Percentiles rank a stretch among this genome's conserved stretches.
Conservation (phyloP, 1,140 invertebrate genomes). For the Drosophila willistoni region DNA sequence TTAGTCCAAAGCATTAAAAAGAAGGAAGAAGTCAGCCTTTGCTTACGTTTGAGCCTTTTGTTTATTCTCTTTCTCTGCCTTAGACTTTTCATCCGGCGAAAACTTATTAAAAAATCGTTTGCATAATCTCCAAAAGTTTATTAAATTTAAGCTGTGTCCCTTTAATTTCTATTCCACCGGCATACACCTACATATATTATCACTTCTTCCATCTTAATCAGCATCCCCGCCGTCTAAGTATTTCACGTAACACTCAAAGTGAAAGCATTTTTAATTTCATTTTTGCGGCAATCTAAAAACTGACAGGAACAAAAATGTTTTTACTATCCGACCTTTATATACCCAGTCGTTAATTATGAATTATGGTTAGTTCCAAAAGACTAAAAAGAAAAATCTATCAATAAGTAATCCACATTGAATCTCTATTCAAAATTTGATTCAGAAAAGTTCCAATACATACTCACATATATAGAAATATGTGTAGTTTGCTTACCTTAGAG, state of each 20-base stretch:
- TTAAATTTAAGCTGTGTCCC: neutral
- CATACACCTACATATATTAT: constrained; percentile 2
- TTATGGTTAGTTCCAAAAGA: too few species aligned
- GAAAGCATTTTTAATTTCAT: constrained; percentile 76
- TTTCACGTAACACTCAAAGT: constrained; percentile 21
- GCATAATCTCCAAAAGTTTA: neutral
- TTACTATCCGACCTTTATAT: neutral
- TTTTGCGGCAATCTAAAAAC: constrained; percentile 27
- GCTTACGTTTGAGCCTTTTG: too few species aligned
- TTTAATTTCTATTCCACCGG: neutral
- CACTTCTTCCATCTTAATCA: neutral
- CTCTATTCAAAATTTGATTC: too few species aligned
- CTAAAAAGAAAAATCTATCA: too few species aligned
- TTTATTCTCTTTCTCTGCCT: neutral
- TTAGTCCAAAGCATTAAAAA: too few species aligned
- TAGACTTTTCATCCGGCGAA: neutral
- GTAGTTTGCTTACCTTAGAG: too few species aligned
- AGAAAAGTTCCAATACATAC: too few species aligned
- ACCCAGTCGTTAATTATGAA: neutral
- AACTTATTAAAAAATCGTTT: neutral
- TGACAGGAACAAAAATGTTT: neutral
- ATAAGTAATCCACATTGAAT: too few species aligned
- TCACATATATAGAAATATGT: too few species aligned
- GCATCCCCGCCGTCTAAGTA: neutral
- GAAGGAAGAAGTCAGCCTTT: too few species aligned